Conservation (phyloP, 1,140 invertebrate species). For the Drosophila tristis region DNA sequence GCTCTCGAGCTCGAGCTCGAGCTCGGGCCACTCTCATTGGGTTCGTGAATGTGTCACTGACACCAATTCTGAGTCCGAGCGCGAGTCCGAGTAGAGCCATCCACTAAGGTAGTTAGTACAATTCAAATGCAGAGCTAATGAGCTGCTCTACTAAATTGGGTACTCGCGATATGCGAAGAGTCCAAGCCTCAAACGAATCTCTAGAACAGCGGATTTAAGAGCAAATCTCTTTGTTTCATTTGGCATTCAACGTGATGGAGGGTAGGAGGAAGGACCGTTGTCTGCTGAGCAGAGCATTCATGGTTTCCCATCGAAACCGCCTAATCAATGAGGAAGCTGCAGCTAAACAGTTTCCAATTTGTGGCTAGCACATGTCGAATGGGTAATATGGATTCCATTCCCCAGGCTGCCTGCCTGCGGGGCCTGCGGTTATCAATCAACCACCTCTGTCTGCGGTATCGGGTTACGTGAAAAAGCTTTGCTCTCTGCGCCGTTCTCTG, state of each 20-base stretch:
- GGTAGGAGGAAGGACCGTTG: neutral
- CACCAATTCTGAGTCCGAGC: conserved; percentile 64
- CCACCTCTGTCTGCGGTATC: conserved; percentile 23
- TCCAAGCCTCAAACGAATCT: conserved; percentile 3
- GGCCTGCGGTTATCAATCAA: conserved; percentile 35
- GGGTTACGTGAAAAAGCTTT: conserved; percentile 38
- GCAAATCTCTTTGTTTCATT: neutral
- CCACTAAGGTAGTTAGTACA: conserved; percentile 6
- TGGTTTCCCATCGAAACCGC: neutral
- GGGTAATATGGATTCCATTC: no score
- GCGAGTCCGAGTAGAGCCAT: neutral
- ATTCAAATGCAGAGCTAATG: neutral
- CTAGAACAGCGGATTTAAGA: neutral
- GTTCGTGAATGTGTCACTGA: conserved; percentile 68
- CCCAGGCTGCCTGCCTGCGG: neutral
- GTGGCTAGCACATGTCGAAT: conserved; percentile 11
- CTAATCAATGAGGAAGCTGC: conserved; percentile 20
- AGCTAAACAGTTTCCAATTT: conserved; percentile 35
- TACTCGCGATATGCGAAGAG: neutral
- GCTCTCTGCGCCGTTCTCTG: neutral
- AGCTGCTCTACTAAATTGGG: conserved; percentile 15
- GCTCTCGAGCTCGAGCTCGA: conserved; percentile 20
- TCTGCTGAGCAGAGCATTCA: neutral
- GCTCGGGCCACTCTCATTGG: conserved; percentile 3
- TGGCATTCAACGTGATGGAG: neutral